phyloP scores from a whole-genome alignment of 2,113 vertebrate species.

The Rhadina sibilatrix region DNA sequence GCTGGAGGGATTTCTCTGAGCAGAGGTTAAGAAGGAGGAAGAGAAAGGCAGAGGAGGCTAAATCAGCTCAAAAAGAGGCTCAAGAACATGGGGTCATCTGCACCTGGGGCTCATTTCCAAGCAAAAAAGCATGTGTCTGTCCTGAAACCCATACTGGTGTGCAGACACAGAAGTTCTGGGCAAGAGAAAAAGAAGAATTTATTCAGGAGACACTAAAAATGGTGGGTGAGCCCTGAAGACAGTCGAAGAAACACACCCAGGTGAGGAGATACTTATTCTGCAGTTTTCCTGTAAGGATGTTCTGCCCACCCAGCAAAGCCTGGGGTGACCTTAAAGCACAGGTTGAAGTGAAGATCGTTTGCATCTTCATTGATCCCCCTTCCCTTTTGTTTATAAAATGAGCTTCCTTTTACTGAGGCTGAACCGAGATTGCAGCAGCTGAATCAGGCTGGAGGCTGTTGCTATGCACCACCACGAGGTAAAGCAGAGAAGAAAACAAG shows the following conservation, averaged over 20 bases:
- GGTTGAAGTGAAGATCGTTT: background rate
- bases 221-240: background rate
- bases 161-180: background rate
- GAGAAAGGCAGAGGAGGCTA: background rate
- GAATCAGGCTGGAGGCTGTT: slow-evolving; percentile 25
- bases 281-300: background rate
- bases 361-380: slow-evolving; percentile 28
- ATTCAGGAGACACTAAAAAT: background rate
- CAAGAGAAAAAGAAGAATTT: background rate
- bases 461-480: background rate
- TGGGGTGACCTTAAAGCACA: background rate
- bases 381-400: background rate
- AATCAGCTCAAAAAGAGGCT: background rate
- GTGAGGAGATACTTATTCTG: background rate
- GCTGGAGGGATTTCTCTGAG: background rate
- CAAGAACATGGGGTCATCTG: rapidly evolving
- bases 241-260: background rate
- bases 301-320: slow-evolving; percentile 38
- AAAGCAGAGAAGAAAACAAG: background rate
- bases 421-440: slow-evolving; percentile 6
- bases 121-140: background rate
- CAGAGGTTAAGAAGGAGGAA: background rate
- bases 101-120: background rate
- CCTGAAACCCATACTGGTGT: background rate
- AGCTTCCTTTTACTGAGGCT: background rate